Base-by-base conservation (phyloP, 1,140 invertebrate species). In the Drosophila nigrodunni region DNA sequence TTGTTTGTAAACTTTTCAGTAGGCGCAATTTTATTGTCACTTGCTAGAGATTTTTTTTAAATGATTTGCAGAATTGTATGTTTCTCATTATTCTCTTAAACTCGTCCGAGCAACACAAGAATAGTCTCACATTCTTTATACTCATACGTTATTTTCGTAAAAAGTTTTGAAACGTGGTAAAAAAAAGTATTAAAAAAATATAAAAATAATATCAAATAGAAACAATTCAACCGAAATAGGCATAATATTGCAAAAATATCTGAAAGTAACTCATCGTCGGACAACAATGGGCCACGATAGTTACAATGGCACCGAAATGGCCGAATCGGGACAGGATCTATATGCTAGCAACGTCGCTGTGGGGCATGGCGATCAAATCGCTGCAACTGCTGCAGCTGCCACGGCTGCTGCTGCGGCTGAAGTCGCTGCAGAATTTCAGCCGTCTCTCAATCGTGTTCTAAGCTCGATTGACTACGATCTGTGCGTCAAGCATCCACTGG, bases 401-500 rank as follows among this genome's bases (percentile, higher is more conserved):
- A 35, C 34, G 0, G 54, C 54, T 41, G 52, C 46, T 1, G 55
- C 47, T 21, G 55, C 65, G 3, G 37, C 37, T 13, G 35, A 15
- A 25, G 64, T 49, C 6, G 55, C 34, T 7, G 60, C 59, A 6
- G 65, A 76, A 7, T 7, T 79, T 13, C 58, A 69, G 35, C 70
- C 80, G 21, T 80, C 83, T 8, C 49, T 80, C 2, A 88, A 87
- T 47, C 52, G 70, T 0, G 50, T 80, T 10, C n/a, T 88, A 2
- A 77, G 41, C 15, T 60, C 78, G 1, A 77, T 90, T 7, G 80
- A 89, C 15, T 89, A 81, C 7, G 89, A 92, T 77, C 93, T 95
- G 78, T 91, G 96, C 37, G 95, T 97, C 15, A 99, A 99, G 93
- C 98, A 99, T 94, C 98, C 98, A 2, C 92, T 99, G 43, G 97